Conservation (phyloP, 1,140 invertebrate genomes). For the Penaeus japonicus region DNA sequence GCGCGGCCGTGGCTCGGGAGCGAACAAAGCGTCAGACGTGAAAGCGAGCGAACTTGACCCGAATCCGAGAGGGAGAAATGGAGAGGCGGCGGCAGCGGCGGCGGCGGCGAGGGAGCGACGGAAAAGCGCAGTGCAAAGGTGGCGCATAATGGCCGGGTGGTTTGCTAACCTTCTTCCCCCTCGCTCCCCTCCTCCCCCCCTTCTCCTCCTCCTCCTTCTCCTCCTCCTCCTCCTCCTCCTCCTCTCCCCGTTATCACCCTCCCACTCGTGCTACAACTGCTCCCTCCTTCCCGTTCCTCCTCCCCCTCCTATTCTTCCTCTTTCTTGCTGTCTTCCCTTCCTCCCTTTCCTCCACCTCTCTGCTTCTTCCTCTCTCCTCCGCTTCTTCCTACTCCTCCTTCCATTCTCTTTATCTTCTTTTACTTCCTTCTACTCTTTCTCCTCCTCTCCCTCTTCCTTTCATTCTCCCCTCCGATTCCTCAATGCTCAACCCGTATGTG, state of each 20-base stretch:
- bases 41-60: constrained; percentile 19
- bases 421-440: no score
- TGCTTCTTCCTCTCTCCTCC: no score
- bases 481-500: no score
- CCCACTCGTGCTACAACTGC: not conserved
- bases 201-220: not conserved
- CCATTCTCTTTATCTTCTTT: no score
- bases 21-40: not conserved
- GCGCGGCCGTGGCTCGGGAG: not conserved
- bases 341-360: no score
- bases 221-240: not conserved
- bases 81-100: not conserved
- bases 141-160: not conserved
- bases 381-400: no score
- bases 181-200: not conserved
- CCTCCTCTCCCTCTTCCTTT: no score
- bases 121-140: constrained; percentile 17
- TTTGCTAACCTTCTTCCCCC: not conserved
- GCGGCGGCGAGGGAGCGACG: not conserved
- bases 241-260: not conserved
- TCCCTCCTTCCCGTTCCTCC: not conserved
- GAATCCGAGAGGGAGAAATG: not conserved
- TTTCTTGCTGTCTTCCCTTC: no score
- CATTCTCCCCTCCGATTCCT: no score
- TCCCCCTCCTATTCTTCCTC: not conserved